These are phyloP conservation scores for Australoheros facetus DNA, from an alignment of 2,797 vertebrate genomes.

Conservation along the genomic window DNA sequence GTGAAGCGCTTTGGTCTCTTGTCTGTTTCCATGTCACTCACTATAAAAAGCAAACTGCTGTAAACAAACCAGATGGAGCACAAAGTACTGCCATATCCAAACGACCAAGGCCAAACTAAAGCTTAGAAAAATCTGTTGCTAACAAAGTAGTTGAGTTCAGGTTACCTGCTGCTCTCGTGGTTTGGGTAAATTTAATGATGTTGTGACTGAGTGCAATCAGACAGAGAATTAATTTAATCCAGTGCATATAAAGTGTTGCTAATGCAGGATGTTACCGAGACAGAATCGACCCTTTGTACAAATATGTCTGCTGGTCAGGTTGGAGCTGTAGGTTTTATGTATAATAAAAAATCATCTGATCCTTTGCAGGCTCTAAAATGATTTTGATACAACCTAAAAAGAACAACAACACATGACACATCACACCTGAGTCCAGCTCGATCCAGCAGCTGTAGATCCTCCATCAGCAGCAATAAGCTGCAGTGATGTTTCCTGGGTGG, in stretches of 20 bases:
- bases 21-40: neutral
- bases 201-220: neutral
- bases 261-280: neutral
- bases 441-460: neutral
- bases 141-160: conserved; percentile 4
- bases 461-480: neutral
- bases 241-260: neutral
- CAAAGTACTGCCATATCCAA: neutral
- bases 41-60: neutral
- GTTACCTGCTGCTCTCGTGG: neutral
- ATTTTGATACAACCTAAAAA: too few relatives aligned
- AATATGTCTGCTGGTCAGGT: neutral
- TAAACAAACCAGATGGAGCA: conserved; percentile 12
- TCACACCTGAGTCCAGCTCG: fast-evolving
- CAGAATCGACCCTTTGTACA: neutral
- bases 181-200: neutral
- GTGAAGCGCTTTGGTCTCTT: conserved; percentile 39
- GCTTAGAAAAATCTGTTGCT: conserved; percentile 7
- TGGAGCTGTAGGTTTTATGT: neutral
- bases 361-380: neutral
- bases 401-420: neutral
- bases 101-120: neutral
- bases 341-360: neutral
- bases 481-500: neutral
- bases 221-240: neutral